Evolutionary conservation across 2,888 invertebrate genomes (phyloP).

Genomic region (Hanleya hanleyi): DNA sequence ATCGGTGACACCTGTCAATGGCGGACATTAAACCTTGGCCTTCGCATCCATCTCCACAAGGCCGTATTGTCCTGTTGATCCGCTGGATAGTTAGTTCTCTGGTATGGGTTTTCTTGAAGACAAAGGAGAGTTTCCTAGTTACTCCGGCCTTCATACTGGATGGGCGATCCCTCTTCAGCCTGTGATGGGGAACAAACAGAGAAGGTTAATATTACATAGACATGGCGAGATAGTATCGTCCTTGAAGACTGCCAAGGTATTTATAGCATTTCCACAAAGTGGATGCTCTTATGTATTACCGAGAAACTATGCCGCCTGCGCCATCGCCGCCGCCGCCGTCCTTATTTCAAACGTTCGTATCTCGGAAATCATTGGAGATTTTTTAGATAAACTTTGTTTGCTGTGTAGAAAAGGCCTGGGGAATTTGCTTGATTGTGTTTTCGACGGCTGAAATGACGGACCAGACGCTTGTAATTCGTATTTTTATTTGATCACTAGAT

Average conservation of each 20-base stretch:
- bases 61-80: constrained; percentile 5
- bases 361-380: too few relatives aligned
- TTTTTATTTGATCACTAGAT: too few relatives aligned
- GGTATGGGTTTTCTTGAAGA: neutral
- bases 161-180: neutral
- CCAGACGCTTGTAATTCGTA: too few relatives aligned
- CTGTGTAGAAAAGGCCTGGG: too few relatives aligned
- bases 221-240: too few relatives aligned
- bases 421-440: too few relatives aligned
- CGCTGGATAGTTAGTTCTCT: constrained; percentile 3
- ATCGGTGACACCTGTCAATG: neutral
- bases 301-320: too few relatives aligned
- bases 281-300: too few relatives aligned
- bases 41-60: constrained; percentile 6
- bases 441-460: too few relatives aligned
- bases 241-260: neutral
- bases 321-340: too few relatives aligned
- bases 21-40: neutral
- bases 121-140: neutral
- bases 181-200: neutral
- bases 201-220: neutral
- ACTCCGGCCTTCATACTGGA: constrained; percentile 2
- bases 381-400: too few relatives aligned
- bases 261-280: neutral
- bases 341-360: too few relatives aligned